These are phyloP conservation scores for Promerops cafer DNA, from an alignment of 2,113 vertebrate species.

Conservation along the genomic window DNA sequence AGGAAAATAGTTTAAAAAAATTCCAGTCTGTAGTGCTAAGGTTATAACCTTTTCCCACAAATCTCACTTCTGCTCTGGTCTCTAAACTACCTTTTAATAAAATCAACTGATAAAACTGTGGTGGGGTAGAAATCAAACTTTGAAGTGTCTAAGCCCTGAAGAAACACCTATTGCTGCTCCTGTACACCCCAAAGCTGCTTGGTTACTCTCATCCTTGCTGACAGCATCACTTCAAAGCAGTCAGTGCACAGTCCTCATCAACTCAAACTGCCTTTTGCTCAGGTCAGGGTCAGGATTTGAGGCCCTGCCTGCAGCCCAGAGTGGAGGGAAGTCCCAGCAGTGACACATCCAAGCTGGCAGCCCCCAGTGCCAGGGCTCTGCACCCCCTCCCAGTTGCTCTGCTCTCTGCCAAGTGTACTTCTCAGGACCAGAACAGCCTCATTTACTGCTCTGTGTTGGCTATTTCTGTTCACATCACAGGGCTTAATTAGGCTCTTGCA, in stretches of 20 bases:
- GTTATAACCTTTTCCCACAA: background rate
- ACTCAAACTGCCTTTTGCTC: background rate
- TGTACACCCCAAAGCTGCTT: background rate
- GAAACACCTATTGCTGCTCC: background rate
- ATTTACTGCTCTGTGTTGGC: background rate
- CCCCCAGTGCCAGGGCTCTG: background rate
- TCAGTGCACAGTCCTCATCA: background rate
- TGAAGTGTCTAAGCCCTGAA: background rate
- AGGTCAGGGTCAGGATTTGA: background rate
- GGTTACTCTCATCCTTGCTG: background rate
- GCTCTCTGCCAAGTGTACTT: background rate
- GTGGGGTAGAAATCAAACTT: fast-evolving
- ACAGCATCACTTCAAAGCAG: background rate
- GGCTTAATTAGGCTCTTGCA: slow-evolving; percentile 19
- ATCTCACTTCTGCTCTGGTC: background rate
- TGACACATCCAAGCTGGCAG: background rate
- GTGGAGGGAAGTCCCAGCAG: background rate
- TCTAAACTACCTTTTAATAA: background rate
- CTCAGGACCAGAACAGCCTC: background rate
- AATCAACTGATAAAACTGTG: background rate
- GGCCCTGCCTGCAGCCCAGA: background rate
- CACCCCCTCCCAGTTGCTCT: background rate
- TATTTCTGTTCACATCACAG: background rate
- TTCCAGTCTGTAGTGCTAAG: background rate
- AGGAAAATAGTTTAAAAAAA: background rate